These are phyloP conservation scores for Rhodophaea formosa DNA, from an alignment of 2,888 invertebrate genomes.

Conservation along the genomic window DNA sequence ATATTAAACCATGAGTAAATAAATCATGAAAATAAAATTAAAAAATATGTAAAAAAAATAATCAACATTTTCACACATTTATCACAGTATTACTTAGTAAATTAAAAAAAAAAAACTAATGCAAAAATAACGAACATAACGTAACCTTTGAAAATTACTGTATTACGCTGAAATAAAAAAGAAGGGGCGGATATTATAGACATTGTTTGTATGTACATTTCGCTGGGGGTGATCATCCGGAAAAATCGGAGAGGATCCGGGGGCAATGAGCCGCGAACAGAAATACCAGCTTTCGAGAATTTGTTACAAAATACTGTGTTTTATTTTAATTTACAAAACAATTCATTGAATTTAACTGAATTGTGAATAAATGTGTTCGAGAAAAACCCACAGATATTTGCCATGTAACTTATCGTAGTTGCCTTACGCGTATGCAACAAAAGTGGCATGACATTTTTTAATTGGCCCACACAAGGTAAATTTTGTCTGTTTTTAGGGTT, in stretches of 20 bases:
- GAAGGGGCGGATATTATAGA: slow-evolving; percentile 9
- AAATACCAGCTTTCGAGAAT: slow-evolving; percentile 15
- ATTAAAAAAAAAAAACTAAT: not conserved
- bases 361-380: not conserved
- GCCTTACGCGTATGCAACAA: too few relatives aligned
- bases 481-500: too few relatives aligned
- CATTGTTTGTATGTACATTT: slow-evolving; percentile 10
- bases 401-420: too few relatives aligned
- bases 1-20: too few relatives aligned
- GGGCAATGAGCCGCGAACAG: slow-evolving; percentile 13
- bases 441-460: too few relatives aligned
- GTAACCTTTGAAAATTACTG: not conserved
- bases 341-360: not conserved
- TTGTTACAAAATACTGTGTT: not conserved
- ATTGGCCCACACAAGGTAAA: too few relatives aligned
- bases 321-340: slow-evolving; percentile 1
- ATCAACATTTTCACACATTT: too few relatives aligned
- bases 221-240: slow-evolving; percentile 13
- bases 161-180: slow-evolving; percentile 10
- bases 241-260: slow-evolving; percentile 8
- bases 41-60: too few relatives aligned
- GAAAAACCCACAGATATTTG: too few relatives aligned
- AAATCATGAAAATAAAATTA: too few relatives aligned
- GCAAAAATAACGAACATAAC: not conserved
- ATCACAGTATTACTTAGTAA: too few relatives aligned